phyloP scores from a whole-genome alignment of 2,113 vertebrate genomes.

The Ctenomys sociabilis region DNA sequence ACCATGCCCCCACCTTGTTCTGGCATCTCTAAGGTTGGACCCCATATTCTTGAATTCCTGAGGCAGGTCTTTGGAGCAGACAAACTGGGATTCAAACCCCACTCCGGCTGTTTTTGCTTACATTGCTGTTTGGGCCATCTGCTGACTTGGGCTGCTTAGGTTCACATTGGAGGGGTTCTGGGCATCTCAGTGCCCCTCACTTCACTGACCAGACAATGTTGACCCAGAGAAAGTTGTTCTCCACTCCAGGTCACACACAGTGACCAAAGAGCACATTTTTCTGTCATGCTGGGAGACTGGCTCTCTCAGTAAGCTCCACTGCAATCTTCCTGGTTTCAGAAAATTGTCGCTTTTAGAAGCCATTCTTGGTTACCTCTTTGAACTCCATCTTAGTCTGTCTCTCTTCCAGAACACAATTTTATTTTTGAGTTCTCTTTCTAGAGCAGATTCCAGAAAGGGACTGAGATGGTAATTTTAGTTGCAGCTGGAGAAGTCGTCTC shows the following conservation, averaged over 20 bases:
- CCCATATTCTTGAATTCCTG: background rate
- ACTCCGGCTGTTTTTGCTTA: background rate
- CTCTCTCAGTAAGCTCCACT: background rate
- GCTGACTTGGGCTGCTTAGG: background rate
- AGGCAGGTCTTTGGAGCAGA: background rate
- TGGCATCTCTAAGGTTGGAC: background rate
- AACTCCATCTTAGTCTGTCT: background rate
- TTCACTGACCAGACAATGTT: background rate
- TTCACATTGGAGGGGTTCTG: background rate
- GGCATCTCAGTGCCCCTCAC: background rate
- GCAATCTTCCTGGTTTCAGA: background rate
- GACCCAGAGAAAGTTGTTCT: background rate
- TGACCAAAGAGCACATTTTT: background rate
- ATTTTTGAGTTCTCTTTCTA: background rate
- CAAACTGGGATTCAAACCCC: background rate
- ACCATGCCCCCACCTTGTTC: background rate
- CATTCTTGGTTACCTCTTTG: background rate
- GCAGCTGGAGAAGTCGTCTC: background rate
- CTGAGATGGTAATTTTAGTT: background rate
- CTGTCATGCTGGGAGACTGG: background rate
- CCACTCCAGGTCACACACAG: background rate
- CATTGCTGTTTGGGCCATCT: background rate
- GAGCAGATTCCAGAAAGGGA: background rate
- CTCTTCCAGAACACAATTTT: background rate
- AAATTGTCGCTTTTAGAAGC: background rate